Evolutionary conservation across 1,140 invertebrate genomes (phyloP).

Genomic region (Ptiloglossa arizonensis): DNA sequence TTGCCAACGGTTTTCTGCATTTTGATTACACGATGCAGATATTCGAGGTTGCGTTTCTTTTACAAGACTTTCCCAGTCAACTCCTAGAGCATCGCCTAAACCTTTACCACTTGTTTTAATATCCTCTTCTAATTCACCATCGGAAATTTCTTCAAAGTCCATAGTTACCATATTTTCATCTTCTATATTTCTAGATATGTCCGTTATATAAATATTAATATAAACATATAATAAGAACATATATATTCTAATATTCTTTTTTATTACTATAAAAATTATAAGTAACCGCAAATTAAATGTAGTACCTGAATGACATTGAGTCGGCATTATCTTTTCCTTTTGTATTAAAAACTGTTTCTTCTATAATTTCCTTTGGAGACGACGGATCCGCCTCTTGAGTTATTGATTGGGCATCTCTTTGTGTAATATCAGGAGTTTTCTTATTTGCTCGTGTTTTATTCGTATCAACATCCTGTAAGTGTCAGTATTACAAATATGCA

Average conservation of each 20-base stretch:
- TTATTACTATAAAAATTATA: too few species aligned
- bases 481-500: neutral
- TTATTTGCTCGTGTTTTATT: conserved; percentile 49
- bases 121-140: conserved; percentile 93
- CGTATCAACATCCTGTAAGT: conserved; percentile 61
- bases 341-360: conserved; percentile 67
- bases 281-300: conserved; percentile 22
- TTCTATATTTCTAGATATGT: conserved; percentile 78
- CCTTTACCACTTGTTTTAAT: conserved; percentile 84
- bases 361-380: conserved; percentile 61
- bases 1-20: conserved; percentile 88
- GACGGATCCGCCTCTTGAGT: conserved; percentile 57
- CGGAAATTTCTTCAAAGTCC: conserved; percentile 94
- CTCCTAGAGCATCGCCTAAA: conserved; percentile 93
- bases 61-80: conserved; percentile 94
- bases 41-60: conserved; percentile 86
- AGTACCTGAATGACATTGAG: conserved; percentile 56
- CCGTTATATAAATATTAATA: conserved; percentile 46
- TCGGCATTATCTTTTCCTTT: conserved; percentile 73
- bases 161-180: conserved; percentile 89
- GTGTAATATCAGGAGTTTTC: conserved; percentile 54
- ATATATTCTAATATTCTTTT: conserved; percentile 1
- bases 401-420: conserved; percentile 57
- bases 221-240: conserved; percentile 8
- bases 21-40: conserved; percentile 74